Percentiles rank a stretch among this genome's conserved stretches.
phyloP scores from a whole-genome alignment of 2,888 invertebrate genomes.

The Orthosia cruda region DNA sequence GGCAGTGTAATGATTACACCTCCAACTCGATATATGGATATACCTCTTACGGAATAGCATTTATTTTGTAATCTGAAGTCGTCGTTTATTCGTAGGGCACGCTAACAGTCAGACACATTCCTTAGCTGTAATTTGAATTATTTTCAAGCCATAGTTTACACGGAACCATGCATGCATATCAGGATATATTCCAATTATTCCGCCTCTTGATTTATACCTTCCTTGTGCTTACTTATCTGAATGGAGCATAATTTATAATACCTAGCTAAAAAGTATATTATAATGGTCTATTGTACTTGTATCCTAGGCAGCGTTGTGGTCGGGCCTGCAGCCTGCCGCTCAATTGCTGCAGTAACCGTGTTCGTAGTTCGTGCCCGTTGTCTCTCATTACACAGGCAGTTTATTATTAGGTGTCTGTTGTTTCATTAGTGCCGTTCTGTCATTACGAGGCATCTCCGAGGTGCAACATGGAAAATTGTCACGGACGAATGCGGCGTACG shows the following conservation, averaged over 20 bases:
- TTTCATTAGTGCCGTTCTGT: conserved; percentile 85
- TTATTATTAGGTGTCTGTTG: conserved; percentile 80
- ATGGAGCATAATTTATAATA: conserved; percentile 60
- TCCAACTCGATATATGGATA: conserved; percentile 56
- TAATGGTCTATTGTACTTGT: conserved; percentile 64
- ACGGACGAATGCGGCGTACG: conserved; percentile 81
- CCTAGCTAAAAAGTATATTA: conserved; percentile 59
- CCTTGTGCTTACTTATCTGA: conserved; percentile 68
- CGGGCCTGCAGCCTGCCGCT: conserved; percentile 62
- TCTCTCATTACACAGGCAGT: conserved; percentile 82
- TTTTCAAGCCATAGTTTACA: conserved; percentile 43
- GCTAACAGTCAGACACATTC: conserved; percentile 7
- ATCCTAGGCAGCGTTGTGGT: conserved; percentile 71
- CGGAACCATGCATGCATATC: conserved; percentile 39
- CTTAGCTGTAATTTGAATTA: conserved; percentile 24
- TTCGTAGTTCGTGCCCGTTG: conserved; percentile 74
- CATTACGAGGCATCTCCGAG: conserved; percentile 81
- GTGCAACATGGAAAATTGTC: conserved; percentile 73
- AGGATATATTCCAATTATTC: conserved; percentile 63
- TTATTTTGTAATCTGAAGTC: conserved; percentile 54
- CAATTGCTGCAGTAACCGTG: conserved; percentile 67
- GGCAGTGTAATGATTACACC: conserved; percentile 56
- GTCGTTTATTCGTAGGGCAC: conserved; percentile 31
- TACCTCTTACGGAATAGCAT: conserved; percentile 47
- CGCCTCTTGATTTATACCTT: conserved; percentile 61